Evolutionary conservation across 2,797 vertebrate species (phyloP).

Genomic region (Sebastes ruberrimus): DNA sequence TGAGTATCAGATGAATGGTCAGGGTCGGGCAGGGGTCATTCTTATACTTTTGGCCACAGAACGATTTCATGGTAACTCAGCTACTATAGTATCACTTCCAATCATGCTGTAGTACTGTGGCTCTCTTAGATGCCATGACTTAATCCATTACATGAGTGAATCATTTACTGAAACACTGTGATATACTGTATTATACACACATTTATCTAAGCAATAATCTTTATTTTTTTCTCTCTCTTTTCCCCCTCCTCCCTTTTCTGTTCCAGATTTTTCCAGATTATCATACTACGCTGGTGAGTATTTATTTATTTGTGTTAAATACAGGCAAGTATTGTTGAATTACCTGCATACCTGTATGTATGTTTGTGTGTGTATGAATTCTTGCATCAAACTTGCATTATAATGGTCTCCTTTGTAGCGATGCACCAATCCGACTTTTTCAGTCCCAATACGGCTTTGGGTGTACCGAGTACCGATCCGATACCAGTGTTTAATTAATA

Average conservation of each 20-base stretch:
- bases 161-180: not conserved
- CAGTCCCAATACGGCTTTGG: too few relatives aligned
- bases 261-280: constrained; percentile 88
- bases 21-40: not conserved
- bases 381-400: not conserved
- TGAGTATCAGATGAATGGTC: not conserved
- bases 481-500: too few relatives aligned
- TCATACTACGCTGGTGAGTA: constrained; percentile 85
- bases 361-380: not conserved
- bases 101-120: not conserved
- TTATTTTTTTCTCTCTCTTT: not conserved
- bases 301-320: not conserved
- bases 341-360: not conserved
- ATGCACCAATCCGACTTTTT: too few relatives aligned
- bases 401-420: not conserved
- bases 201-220: constrained; percentile 8
- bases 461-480: too few relatives aligned
- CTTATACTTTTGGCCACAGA: not conserved
- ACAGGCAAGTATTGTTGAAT: not conserved
- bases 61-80: not conserved
- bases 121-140: not conserved
- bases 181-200: not conserved
- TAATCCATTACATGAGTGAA: not conserved
- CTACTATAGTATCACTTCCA: not conserved
- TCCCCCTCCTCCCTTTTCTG: constrained; percentile 40